A percentile compares a stretch with the other conserved stretches of the same genome.
phyloP scores from a whole-genome alignment of 2,888 invertebrate genomes.

The Drosophila lacicola region DNA sequence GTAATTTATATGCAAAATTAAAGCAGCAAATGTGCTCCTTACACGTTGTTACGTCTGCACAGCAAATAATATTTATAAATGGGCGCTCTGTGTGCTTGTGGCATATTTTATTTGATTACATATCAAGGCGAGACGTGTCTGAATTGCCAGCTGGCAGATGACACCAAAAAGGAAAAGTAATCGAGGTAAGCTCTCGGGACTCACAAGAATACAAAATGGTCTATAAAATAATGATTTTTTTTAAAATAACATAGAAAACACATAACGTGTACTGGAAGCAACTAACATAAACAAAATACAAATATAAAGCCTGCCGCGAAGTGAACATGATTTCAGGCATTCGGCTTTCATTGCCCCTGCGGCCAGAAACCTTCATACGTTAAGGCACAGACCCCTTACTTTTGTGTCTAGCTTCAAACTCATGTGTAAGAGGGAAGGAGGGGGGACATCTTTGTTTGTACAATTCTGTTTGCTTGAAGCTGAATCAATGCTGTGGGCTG shows the following conservation, averaged over 20 bases:
- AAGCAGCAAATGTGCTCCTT: conserved; percentile 29
- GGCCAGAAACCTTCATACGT: too few relatives aligned
- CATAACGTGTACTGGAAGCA: too few relatives aligned
- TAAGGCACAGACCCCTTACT: too few relatives aligned
- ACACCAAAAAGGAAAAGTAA: background rate
- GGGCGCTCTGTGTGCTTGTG: conserved; percentile 42
- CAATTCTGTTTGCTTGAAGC: conserved; percentile 32
- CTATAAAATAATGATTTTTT: background rate
- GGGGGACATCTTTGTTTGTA: background rate
- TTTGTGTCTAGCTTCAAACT: too few relatives aligned
- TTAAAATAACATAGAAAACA: too few relatives aligned
- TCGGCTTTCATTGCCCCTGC: too few relatives aligned
- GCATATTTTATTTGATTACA: conserved; percentile 70
- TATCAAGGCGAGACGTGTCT: conserved; percentile 10
- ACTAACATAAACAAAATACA: too few relatives aligned
- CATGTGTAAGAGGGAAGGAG: too few relatives aligned
- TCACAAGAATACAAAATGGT: background rate
- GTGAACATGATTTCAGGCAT: too few relatives aligned
- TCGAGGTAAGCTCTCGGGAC: background rate
- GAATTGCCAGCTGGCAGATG: conserved; percentile 26
- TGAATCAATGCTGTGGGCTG: conserved; percentile 31
- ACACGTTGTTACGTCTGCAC: conserved; percentile 38
- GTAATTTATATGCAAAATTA: conserved; percentile 81
- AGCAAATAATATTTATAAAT: conserved; percentile 42
- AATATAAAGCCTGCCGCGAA: too few relatives aligned